These are phyloP conservation scores for Crioceris asparagi DNA, from an alignment of 2,888 invertebrate genomes.

Conservation along the genomic window DNA sequence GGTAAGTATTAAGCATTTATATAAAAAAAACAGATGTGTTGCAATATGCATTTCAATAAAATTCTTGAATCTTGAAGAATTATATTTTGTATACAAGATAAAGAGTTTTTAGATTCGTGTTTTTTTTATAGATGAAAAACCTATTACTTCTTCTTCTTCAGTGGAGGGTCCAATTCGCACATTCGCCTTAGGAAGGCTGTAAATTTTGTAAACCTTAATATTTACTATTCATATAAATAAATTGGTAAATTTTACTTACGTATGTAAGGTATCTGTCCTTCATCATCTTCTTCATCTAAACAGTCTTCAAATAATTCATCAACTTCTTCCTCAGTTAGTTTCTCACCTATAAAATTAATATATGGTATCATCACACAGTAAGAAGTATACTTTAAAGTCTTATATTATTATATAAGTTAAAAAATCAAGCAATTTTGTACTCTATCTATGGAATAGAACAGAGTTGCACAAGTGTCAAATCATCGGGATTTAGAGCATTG, in stretches of 20 bases:
- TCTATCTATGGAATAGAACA: too few species aligned
- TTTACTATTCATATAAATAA: background rate
- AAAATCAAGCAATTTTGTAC: too few species aligned
- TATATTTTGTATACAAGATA: too few species aligned
- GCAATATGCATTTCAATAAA: too few species aligned
- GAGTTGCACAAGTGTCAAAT: too few species aligned
- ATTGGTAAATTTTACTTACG: constrained; percentile 55
- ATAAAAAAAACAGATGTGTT: too few species aligned
- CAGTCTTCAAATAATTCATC: constrained; percentile 73
- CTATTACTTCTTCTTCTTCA: constrained; percentile 21
- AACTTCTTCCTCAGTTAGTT: constrained; percentile 65
- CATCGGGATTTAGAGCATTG: too few species aligned
- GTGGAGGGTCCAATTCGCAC: constrained; percentile 50
- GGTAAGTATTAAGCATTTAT: too few species aligned
- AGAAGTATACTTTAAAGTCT: too few species aligned
- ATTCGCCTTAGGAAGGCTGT: constrained; percentile 82
- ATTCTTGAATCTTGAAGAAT: too few species aligned
- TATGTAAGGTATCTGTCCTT: constrained; percentile 84
- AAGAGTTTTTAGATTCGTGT: background rate
- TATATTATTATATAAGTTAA: too few species aligned
- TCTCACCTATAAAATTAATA: constrained; percentile 70
- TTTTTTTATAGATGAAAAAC: background rate
- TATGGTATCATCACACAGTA: too few species aligned
- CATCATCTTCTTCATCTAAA: constrained; percentile 85
- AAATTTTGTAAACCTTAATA: constrained; percentile 20